phyloP scores from a whole-genome alignment of 2,113 vertebrate species.

The Harpagus bidentatus region DNA sequence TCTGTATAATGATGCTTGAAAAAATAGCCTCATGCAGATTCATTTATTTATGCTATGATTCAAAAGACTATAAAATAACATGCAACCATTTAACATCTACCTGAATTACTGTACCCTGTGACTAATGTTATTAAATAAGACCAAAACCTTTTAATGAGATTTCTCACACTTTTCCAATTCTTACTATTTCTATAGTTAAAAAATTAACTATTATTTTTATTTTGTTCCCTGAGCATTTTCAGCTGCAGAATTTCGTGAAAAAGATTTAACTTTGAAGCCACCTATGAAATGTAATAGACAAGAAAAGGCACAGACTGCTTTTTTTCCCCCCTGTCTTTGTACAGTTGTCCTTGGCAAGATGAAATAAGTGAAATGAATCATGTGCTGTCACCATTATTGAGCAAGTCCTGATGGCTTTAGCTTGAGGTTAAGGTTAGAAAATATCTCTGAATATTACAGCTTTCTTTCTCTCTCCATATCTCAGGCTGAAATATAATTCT shows the following conservation, averaged over 20 bases:
- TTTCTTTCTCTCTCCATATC: neutral
- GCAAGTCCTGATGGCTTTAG: constrained; percentile 19
- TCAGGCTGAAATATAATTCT: neutral
- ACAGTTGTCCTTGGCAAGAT: constrained; percentile 21
- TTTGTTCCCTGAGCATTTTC: neutral
- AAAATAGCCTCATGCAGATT: neutral
- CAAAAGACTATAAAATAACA: neutral
- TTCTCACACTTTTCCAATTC: neutral
- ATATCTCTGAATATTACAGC: constrained; percentile 8
- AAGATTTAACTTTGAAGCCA: neutral
- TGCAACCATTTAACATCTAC: neutral
- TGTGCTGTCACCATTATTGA: constrained; percentile 22
- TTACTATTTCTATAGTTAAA: neutral
- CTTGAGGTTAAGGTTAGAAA: constrained; percentile 48
- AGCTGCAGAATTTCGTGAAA: neutral
- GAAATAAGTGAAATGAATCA: constrained; percentile 45
- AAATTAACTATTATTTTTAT: neutral
- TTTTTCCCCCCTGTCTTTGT: neutral
- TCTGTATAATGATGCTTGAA: neutral
- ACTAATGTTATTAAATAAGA: neutral
- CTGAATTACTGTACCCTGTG: neutral
- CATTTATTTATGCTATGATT: neutral
- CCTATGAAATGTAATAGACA: neutral
- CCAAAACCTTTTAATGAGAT: neutral
- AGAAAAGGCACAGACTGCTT: neutral